A percentile compares a stretch with the other conserved stretches of the same genome.
These are phyloP conservation scores for Eutolmus rufibarbis DNA, from an alignment of 2,888 invertebrate genomes.

Conservation along the genomic window DNA sequence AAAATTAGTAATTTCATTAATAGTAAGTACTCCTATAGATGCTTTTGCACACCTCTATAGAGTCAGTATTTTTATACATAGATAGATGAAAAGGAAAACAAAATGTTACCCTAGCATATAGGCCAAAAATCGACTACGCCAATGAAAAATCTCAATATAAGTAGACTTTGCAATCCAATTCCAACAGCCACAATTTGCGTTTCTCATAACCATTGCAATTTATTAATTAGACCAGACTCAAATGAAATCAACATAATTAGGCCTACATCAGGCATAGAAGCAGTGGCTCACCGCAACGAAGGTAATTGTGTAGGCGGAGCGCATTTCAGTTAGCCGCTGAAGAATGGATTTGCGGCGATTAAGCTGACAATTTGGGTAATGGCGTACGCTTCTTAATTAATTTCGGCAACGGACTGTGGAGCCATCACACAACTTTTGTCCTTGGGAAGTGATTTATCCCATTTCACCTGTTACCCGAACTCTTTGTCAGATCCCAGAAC, in stretches of 20 bases:
- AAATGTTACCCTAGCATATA: too few relatives aligned
- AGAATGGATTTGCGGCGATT: not conserved
- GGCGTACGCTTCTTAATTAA: slow-evolving; percentile 19
- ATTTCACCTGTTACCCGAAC: slow-evolving; percentile 17
- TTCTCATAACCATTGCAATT: not conserved
- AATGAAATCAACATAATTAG: not conserved
- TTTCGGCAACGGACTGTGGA: not conserved
- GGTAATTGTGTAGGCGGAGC: not conserved
- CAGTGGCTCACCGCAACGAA: not conserved
- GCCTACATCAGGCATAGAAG: not conserved
- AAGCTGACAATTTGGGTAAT: slow-evolving; percentile 22
- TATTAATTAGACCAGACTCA: not conserved
- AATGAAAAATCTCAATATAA: too few relatives aligned
- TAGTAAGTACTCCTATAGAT: too few relatives aligned
- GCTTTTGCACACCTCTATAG: too few relatives aligned
- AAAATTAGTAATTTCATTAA: too few relatives aligned
- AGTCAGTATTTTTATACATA: too few relatives aligned
- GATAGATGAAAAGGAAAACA: too few relatives aligned
- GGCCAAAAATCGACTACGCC: too few relatives aligned
- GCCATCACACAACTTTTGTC: not conserved
- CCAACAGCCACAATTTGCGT: too few relatives aligned
- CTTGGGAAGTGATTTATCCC: slow-evolving; percentile 8
- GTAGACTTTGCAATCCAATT: too few relatives aligned
- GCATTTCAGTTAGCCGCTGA: not conserved
- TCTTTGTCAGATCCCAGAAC: not conserved